Conservation (phyloP, 2,113 vertebrate genomes). For the Urocitellus parryii region DNA sequence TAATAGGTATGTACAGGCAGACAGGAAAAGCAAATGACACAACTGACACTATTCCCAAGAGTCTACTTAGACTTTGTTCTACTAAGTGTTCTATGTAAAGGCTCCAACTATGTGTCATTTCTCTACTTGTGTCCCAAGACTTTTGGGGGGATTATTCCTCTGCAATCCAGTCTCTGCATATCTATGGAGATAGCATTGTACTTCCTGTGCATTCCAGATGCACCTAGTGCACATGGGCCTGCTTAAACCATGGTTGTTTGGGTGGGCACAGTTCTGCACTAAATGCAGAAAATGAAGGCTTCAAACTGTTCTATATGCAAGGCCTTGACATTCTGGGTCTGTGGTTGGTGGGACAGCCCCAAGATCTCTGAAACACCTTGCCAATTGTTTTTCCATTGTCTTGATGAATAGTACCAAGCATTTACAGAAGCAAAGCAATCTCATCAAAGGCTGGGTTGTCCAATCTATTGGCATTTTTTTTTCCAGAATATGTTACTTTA, state of each 20-base stretch:
- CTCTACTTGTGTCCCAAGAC: not conserved
- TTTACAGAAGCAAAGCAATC: not conserved
- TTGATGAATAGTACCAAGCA: not conserved
- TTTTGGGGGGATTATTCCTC: not conserved
- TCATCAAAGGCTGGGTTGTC: not conserved
- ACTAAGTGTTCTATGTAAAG: not conserved
- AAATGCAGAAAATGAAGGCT: not conserved
- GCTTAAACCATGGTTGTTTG: not conserved
- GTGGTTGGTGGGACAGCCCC: not conserved
- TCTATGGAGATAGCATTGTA: not conserved
- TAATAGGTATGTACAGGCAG: not conserved
- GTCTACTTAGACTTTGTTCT: not conserved
- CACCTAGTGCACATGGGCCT: not conserved
- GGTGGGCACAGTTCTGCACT: not conserved
- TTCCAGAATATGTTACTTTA: not conserved
- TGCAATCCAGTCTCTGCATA: not conserved
- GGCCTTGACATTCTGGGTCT: not conserved
- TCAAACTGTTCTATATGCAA: not conserved
- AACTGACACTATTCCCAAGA: not conserved
- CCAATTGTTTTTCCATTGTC: not conserved
- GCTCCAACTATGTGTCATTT: not conserved
- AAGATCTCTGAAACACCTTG: not conserved
- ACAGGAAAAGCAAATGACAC: not conserved
- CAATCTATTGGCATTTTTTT: not conserved
- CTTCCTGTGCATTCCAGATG: not conserved